Evolutionary conservation across 2,113 vertebrate species (phyloP), one percentile per base, ranked within the genome.

Genomic region (Dipodomys ordii): DNA sequence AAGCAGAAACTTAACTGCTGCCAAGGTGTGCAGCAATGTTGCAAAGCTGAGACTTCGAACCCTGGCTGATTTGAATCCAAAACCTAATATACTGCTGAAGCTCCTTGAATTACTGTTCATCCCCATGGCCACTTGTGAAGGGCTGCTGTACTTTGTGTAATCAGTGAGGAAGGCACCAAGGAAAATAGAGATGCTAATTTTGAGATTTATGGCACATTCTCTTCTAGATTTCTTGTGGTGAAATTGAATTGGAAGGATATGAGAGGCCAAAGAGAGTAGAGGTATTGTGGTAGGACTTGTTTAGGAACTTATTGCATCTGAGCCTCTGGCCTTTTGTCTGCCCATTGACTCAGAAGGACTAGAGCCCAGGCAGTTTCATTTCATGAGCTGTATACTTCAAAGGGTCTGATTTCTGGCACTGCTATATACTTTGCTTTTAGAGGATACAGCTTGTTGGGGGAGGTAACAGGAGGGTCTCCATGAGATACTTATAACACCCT

Each of bases 321-420:
- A 91, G 87, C 91, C 77, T 94, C 77, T 77, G 88, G 68, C 78
- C 49, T 71, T 76, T 87, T 87, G 73, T 82, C 71, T 76, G 35
- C 65, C 49, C 74, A 69, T 88, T 96, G 90, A 93, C 83, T 97
- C 92, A 84, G 65, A 95, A 39, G 73, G 88, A 68, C 93, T 88
- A 92, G 85, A 32, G 80, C 87, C 83, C n/a, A 35, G 91, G 53
- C 72, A 94, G 64, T 32, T 77, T 91, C 65, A 89, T 91, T 94
- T 91, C 89, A 86, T 35, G 64, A 60, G 32, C 83, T 87, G 15
- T 69, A 35, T 84, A 87, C 93, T 96, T 96, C 95, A 94, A 94
- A 96, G 89, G 88, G 65, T 87, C 89, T 97, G 81, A 80, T 83
- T 93, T 83, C 49, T 94, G 94, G 94, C 91, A 88, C 80, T 88